phyloP scores from a whole-genome alignment of 1,140 invertebrate genomes.

The Neodiprion virginianus region DNA sequence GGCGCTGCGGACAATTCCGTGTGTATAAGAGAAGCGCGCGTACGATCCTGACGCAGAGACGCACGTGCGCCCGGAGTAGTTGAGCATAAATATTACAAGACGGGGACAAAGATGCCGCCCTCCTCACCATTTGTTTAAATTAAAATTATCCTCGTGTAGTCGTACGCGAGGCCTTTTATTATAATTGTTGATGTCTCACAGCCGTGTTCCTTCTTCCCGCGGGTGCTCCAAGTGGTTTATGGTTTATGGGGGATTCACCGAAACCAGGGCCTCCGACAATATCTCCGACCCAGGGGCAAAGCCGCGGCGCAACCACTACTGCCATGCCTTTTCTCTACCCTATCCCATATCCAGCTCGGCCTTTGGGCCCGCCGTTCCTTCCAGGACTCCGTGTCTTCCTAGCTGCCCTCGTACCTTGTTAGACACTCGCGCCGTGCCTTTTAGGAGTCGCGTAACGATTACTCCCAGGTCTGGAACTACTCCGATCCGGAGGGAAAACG shows the following conservation, averaged over 20 bases:
- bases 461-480: too few relatives aligned
- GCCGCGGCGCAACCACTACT: background rate
- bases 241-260: conserved; percentile 36
- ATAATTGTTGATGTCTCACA: conserved; percentile 55
- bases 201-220: conserved; percentile 17
- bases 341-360: background rate
- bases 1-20: conserved; percentile 41
- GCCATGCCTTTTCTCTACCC: background rate
- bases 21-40: conserved; percentile 40
- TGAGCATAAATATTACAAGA: conserved; percentile 61
- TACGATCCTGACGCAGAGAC: conserved; percentile 58
- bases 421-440: background rate
- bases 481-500: too few relatives aligned
- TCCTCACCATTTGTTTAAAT: conserved; percentile 62
- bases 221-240: conserved; percentile 37
- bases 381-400: too few relatives aligned
- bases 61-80: conserved; percentile 57
- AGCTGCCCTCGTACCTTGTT: background rate
- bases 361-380: too few relatives aligned
- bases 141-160: conserved; percentile 56
- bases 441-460: too few relatives aligned
- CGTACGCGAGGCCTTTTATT: conserved; percentile 52
- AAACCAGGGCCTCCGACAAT: conserved; percentile 27
- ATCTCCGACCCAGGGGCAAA: background rate
- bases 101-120: conserved; percentile 62